A percentile compares a stretch with the other conserved stretches of the same genome.
Conservation (phyloP, 2,113 vertebrate species). For the Psilopogon haemacephalus region DNA sequence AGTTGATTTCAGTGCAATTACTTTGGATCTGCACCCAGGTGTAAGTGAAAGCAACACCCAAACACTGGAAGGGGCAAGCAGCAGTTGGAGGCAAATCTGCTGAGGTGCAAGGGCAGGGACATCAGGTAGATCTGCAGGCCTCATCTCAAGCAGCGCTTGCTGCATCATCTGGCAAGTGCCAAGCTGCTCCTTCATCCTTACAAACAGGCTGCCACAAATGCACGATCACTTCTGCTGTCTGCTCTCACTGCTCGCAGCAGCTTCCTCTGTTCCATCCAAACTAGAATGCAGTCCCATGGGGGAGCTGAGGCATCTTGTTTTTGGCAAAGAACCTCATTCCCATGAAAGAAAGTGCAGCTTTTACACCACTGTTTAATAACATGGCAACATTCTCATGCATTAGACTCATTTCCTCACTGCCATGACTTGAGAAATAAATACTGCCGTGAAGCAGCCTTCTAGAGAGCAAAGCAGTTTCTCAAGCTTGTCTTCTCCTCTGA, state of each 20-base stretch:
- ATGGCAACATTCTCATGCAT: slow-evolving; percentile 74
- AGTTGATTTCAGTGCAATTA: not conserved
- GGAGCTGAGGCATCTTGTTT: slow-evolving; percentile 82
- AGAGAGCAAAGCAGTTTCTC: not conserved
- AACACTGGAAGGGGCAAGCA: not conserved
- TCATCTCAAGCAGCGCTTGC: not conserved
- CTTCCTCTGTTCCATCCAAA: slow-evolving; percentile 71
- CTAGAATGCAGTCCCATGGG: slow-evolving; percentile 80
- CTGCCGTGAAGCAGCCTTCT: not conserved
- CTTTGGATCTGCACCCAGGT: not conserved
- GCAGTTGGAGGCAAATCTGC: accelerated
- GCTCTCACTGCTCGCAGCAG: slow-evolving; percentile 56
- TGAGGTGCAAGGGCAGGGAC: not conserved
- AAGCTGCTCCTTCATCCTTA: slow-evolving; percentile 52
- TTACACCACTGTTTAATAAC: slow-evolving; percentile 75
- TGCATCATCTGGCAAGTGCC: not conserved
- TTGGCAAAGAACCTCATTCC: slow-evolving; percentile 90
- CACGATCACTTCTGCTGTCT: not conserved
- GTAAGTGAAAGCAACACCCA: not conserved
- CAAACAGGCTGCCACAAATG: slow-evolving; percentile 50
- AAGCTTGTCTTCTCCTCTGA: not conserved
- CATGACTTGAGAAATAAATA: slow-evolving; percentile 1
- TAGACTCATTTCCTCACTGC: slow-evolving; percentile 51
- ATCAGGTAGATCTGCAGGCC: no score
- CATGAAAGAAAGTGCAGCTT: slow-evolving; percentile 85